A percentile compares a stretch with the other conserved stretches of the same genome.
Evolutionary conservation across 2,113 vertebrate species (phyloP).

Genomic region (Eulacestoma nigropectus): DNA sequence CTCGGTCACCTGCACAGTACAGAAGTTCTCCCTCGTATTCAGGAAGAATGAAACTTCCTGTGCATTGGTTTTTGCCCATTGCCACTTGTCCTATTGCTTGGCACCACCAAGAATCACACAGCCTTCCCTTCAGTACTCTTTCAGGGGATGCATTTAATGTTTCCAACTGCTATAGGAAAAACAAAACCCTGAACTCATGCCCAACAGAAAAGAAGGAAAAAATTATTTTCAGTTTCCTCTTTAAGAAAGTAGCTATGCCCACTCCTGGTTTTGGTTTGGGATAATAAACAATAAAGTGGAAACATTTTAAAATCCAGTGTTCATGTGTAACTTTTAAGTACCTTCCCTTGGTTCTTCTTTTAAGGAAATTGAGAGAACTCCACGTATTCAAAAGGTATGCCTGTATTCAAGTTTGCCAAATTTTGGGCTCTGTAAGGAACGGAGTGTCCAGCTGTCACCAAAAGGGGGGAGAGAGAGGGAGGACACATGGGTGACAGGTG

Average conservation of each 20-base stretch:
- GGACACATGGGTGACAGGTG: background rate
- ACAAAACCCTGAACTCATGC: background rate
- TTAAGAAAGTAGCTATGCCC: background rate
- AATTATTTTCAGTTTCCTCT: background rate
- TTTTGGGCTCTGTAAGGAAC: background rate
- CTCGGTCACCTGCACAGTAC: fast-evolving
- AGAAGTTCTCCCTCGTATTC: background rate
- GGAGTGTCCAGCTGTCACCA: background rate
- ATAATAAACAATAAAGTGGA: constrained; percentile 33
- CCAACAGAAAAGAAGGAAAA: background rate
- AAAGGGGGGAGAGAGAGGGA: background rate
- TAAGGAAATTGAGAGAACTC: background rate
- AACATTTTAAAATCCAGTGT: constrained; percentile 16
- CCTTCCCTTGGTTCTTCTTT: constrained; percentile 17
- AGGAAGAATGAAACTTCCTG: background rate
- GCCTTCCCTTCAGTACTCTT: background rate
- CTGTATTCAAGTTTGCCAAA: background rate
- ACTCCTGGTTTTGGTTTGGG: constrained; percentile 22
- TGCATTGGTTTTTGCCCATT: background rate
- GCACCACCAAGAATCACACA: background rate
- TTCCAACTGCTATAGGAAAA: background rate
- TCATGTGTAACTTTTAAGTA: background rate
- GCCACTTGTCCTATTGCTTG: background rate
- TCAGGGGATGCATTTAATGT: background rate
- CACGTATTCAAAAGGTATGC: background rate